A percentile compares a stretch with the other conserved stretches of the same genome.
These are phyloP conservation scores for Chaenodraco wilsoni DNA, from an alignment of 2,797 vertebrate genomes.

Conservation along the genomic window DNA sequence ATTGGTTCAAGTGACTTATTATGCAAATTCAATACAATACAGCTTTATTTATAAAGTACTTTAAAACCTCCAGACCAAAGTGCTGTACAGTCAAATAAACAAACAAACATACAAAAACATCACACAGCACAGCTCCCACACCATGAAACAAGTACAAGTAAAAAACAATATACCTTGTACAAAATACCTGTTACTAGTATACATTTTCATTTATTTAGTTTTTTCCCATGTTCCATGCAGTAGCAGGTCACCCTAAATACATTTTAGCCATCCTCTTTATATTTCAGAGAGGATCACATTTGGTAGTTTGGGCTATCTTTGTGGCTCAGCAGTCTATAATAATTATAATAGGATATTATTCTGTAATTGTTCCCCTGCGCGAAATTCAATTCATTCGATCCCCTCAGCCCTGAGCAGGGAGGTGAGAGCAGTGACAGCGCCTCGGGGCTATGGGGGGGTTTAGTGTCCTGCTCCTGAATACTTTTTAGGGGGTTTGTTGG, in stretches of 20 bases:
- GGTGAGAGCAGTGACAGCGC: constrained; percentile 40
- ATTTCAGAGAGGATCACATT: constrained; percentile 27
- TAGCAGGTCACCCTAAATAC: constrained; percentile 4
- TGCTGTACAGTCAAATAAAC: too few species aligned
- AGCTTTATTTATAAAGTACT: too few species aligned
- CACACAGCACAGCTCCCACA: too few species aligned
- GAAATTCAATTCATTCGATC: constrained; percentile 43
- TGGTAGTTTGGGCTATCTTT: constrained; percentile 32
- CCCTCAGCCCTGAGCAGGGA: constrained; percentile 34
- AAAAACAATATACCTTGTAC: too few species aligned
- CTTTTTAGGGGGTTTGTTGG: constrained; percentile 28
- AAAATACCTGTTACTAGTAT: not conserved
- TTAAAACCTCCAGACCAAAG: too few species aligned
- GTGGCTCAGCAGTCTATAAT: constrained; percentile 51
- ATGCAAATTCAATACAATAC: not conserved
- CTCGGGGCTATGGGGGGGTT: constrained; percentile 43
- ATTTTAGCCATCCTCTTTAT: constrained; percentile 9
- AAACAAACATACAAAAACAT: too few species aligned
- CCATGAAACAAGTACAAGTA: too few species aligned
- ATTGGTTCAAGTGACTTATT: constrained; percentile 32
- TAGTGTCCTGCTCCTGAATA: constrained; percentile 52
- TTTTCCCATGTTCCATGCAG: not conserved
- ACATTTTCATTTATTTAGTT: not conserved
- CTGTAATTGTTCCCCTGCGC: constrained; percentile 62
- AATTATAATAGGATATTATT: constrained; percentile 56